phyloP scores from a whole-genome alignment of 2,888 invertebrate genomes.

The Dryocosmus kuriphilus region DNA sequence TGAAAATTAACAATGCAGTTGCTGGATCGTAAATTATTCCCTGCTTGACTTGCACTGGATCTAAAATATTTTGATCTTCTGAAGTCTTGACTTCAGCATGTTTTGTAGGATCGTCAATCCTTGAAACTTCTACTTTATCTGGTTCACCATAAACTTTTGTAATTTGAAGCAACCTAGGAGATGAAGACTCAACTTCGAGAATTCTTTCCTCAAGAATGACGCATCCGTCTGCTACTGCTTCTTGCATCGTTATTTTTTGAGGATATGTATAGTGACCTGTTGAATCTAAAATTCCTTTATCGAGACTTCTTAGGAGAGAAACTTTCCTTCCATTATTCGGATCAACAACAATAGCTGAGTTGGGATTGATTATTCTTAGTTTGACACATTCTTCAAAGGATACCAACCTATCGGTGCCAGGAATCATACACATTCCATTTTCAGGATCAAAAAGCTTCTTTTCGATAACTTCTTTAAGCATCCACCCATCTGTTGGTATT shows the following conservation, averaged over 20 bases:
- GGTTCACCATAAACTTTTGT: constrained; percentile 86
- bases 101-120: constrained; percentile 76
- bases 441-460: constrained; percentile 90
- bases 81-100: constrained; percentile 78
- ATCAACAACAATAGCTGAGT: constrained; percentile 90
- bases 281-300: constrained; percentile 87
- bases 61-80: constrained; percentile 77
- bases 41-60: constrained; percentile 86
- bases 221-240: constrained; percentile 84
- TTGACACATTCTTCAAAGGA: constrained; percentile 93
- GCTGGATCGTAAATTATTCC: constrained; percentile 89
- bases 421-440: constrained; percentile 91
- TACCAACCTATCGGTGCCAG: constrained; percentile 90
- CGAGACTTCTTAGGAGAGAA: constrained; percentile 85
- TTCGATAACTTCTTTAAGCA: constrained; percentile 89
- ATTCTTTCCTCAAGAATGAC: constrained; percentile 81
- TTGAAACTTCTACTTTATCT: constrained; percentile 85
- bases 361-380: constrained; percentile 90
- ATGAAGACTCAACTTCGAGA: constrained; percentile 78
- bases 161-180: constrained; percentile 85
- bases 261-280: constrained; percentile 86
- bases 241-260: constrained; percentile 84
- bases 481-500: constrained; percentile 91
- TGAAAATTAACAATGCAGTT: constrained; percentile 86
- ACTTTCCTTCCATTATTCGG: constrained; percentile 85